Percentiles rank a stretch among this genome's conserved stretches.
These are phyloP conservation scores for Rhea americana DNA, from an alignment of 2,113 vertebrate genomes.

Conservation along the genomic window DNA sequence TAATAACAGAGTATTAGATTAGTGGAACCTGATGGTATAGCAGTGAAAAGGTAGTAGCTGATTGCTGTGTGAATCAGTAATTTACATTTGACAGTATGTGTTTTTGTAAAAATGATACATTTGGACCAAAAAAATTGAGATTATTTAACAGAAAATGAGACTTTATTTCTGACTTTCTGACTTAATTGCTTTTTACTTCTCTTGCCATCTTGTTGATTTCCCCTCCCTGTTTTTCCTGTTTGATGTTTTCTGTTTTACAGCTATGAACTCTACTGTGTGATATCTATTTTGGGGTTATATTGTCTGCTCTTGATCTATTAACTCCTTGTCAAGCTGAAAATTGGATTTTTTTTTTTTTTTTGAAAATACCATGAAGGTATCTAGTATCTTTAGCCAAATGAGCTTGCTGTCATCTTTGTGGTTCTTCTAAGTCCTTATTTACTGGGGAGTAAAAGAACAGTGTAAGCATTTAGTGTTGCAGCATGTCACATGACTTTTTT, in stretches of 20 bases:
- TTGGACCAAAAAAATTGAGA: neutral
- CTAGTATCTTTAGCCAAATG: neutral
- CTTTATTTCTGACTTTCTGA: neutral
- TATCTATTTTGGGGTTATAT: accelerated
- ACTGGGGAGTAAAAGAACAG: neutral
- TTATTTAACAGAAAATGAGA: neutral
- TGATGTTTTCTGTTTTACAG: neutral
- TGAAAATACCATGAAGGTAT: neutral
- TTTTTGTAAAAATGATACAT: neutral
- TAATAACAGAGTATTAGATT: neutral
- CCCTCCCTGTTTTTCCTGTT: neutral
- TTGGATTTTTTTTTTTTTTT: neutral
- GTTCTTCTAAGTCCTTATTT: neutral
- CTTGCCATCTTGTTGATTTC: neutral
- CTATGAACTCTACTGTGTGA: neutral
- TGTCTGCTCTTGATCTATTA: neutral
- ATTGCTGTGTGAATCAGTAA: neutral
- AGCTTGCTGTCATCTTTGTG: neutral
- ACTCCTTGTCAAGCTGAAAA: neutral
- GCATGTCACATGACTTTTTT: neutral
- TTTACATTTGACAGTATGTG: neutral
- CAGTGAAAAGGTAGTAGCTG: neutral
- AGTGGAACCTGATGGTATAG: neutral
- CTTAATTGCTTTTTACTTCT: neutral
- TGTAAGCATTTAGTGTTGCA: neutral